These are phyloP conservation scores for Trichechus manatus DNA, from an alignment of 2,113 vertebrate genomes.

Conservation along the genomic window DNA sequence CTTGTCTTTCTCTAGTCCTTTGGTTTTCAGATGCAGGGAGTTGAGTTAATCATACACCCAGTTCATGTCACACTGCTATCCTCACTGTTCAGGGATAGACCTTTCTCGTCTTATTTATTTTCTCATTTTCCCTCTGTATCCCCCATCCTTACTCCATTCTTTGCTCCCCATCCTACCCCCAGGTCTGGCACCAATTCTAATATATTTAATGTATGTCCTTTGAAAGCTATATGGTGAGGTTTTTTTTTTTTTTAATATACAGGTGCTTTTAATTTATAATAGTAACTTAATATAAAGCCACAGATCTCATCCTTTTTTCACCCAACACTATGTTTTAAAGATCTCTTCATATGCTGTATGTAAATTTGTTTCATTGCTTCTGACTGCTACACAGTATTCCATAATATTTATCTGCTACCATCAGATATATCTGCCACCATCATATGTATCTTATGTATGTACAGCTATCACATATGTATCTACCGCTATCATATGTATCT, in stretches of 20 bases:
- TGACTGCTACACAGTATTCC: conserved; percentile 50
- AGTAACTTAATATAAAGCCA: conserved; percentile 76
- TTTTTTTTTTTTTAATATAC: not conserved
- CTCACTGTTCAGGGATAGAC: not conserved
- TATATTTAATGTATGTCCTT: not conserved
- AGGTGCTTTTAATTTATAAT: conserved; percentile 78
- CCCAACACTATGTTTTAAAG: conserved; percentile 59
- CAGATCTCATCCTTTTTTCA: conserved; percentile 70
- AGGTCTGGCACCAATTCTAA: conserved; percentile 16
- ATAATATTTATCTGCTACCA: no score
- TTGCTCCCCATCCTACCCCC: not conserved
- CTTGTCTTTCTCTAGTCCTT: not conserved
- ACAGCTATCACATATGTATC: no score
- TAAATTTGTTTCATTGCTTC: conserved; percentile 69
- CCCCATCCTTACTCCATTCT: not conserved
- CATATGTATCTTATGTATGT: no score
- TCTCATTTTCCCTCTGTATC: not conserved
- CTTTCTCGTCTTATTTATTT: not conserved
- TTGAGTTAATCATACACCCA: not conserved
- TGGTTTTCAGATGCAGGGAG: not conserved
- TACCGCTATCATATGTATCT: no score
- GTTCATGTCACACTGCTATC: not conserved
- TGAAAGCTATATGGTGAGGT: conserved; percentile 50
- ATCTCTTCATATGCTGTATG: conserved; percentile 34
- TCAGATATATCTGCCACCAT: no score